These are phyloP conservation scores for Hormaphis cornu DNA, from an alignment of 1,140 invertebrate species.

Conservation along the genomic window DNA sequence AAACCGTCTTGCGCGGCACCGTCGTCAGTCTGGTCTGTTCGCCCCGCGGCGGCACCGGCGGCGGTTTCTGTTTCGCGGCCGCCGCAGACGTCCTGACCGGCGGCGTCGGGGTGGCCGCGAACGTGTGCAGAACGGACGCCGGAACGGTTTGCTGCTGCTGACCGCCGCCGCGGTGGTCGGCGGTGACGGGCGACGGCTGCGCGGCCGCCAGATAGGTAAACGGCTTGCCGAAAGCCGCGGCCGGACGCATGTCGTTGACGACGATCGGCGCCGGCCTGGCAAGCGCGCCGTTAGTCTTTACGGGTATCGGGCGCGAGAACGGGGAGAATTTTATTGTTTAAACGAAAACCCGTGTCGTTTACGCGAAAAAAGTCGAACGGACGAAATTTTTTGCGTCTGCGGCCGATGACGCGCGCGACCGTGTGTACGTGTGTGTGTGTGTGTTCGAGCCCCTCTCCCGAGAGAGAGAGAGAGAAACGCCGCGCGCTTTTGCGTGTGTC, in stretches of 20 bases:
- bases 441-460: neutral
- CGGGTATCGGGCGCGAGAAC: neutral
- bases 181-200: neutral
- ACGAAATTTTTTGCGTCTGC: neutral
- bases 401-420: neutral
- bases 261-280: neutral
- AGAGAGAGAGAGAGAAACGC: slow-evolving; percentile 1
- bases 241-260: slow-evolving; percentile 27
- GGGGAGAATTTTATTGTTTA: too few species aligned
- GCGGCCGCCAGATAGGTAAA: slow-evolving; percentile 21
- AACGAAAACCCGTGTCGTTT: too few species aligned
- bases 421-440: neutral
- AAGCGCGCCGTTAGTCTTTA: neutral
- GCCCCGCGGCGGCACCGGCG: slow-evolving; percentile 36
- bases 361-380: neutral
- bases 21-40: slow-evolving; percentile 37
- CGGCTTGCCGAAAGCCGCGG: slow-evolving; percentile 38
- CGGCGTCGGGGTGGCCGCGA: slow-evolving; percentile 3
- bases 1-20: slow-evolving; percentile 26
- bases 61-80: slow-evolving; percentile 36
- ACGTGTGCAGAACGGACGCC: neutral
- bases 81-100: slow-evolving; percentile 2
- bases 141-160: too few species aligned
- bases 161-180: neutral
- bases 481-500: slow-evolving; percentile 21